These are phyloP conservation scores for Platycercus adscitus DNA, from an alignment of 2,113 vertebrate species.

Conservation along the genomic window DNA sequence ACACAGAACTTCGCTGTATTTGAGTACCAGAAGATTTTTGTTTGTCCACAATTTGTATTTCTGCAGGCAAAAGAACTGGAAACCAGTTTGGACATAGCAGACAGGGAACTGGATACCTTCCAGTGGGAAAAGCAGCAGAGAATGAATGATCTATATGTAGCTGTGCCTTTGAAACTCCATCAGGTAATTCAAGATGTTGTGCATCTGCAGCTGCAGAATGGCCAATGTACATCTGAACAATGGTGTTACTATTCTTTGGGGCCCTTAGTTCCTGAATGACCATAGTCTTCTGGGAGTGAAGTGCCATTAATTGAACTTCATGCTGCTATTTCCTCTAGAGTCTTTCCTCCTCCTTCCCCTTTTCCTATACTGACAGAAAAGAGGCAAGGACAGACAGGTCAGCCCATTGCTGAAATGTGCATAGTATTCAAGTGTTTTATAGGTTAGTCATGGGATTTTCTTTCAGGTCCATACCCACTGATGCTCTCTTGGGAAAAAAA, in stretches of 20 bases:
- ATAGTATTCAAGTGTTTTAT: not conserved
- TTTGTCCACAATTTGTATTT: not conserved
- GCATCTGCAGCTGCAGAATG: not conserved
- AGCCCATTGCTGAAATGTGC: not conserved
- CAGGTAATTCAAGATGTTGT: conserved; percentile 79
- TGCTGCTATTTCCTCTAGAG: not conserved
- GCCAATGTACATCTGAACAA: not conserved
- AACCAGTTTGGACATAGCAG: conserved; percentile 68
- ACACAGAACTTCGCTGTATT: not conserved
- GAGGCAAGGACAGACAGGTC: not conserved
- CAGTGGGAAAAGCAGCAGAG: conserved; percentile 89
- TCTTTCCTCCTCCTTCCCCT: not conserved
- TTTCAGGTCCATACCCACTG: not conserved
- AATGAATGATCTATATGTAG: conserved; percentile 87
- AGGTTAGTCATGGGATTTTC: not conserved
- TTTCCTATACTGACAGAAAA: not conserved
- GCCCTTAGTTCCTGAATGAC: not conserved
- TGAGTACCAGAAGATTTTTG: not conserved
- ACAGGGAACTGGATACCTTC: conserved; percentile 83
- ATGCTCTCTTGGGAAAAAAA: not conserved
- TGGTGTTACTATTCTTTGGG: not conserved
- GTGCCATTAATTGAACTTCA: not conserved
- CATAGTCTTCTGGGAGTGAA: not conserved
- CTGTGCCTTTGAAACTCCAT: conserved; percentile 87
- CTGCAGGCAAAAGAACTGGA: conserved; percentile 81